A percentile compares a stretch with the other conserved stretches of the same genome.
phyloP scores from a whole-genome alignment of 2,113 vertebrate species.

The Pogona vitticeps region DNA sequence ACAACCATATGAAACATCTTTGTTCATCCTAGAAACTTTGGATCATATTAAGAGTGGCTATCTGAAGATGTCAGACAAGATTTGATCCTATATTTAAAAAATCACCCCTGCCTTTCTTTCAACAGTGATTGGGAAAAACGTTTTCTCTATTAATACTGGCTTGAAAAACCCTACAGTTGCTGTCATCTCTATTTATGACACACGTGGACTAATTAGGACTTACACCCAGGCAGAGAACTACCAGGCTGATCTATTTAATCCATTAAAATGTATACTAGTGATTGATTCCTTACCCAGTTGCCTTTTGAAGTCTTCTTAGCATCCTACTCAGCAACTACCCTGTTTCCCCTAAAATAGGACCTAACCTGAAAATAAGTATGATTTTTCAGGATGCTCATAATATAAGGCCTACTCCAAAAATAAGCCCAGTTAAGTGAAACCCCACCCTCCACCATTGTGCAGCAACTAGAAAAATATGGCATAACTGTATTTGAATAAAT shows the following conservation, averaged over 20 bases:
- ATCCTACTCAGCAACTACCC: background rate
- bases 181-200: background rate
- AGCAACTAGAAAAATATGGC: too few relatives aligned
- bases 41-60: background rate
- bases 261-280: background rate
- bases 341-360: too few relatives aligned
- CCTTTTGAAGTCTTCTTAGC: conserved; percentile 15
- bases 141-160: conserved; percentile 22
- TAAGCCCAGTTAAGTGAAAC: too few relatives aligned
- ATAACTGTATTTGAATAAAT: too few relatives aligned
- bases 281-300: background rate
- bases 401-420: too few relatives aligned
- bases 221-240: background rate
- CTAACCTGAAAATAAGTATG: too few relatives aligned
- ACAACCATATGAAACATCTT: background rate
- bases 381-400: too few relatives aligned
- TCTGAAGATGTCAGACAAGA: background rate
- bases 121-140: conserved; percentile 7
- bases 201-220: background rate
- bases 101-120: conserved; percentile 5
- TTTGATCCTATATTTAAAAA: background rate
- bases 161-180: background rate
- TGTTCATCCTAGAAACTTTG: background rate
- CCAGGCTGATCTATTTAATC: background rate
- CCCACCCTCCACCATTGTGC: too few relatives aligned